Conservation (phyloP, 2,113 vertebrate genomes). For the Elgaria multicarinata region DNA sequence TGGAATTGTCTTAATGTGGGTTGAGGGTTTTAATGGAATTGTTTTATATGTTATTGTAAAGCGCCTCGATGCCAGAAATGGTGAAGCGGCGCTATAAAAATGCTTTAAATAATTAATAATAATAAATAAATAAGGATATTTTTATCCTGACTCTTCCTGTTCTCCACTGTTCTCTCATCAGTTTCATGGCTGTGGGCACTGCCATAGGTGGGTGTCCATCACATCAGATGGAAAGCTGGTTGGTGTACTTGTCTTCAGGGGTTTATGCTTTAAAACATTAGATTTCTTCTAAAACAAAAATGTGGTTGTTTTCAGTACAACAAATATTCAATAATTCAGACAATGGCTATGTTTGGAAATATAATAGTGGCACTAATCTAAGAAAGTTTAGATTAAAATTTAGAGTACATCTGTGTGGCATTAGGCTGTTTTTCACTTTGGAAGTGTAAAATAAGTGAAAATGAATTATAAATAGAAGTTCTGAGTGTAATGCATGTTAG, state of each 20-base stretch:
- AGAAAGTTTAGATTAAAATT: background rate
- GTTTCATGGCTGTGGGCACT: background rate
- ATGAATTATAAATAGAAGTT: background rate
- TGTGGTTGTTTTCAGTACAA: background rate
- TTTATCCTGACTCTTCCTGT: background rate
- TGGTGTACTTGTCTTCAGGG: background rate
- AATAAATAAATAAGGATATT: background rate
- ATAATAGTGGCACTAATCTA: background rate
- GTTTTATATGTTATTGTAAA: no score
- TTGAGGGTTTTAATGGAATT: no score
- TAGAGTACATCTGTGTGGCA: background rate
- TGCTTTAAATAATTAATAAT: no score
- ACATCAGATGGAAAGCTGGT: background rate
- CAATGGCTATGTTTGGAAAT: background rate
- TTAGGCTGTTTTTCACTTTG: background rate
- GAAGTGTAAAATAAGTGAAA: background rate
- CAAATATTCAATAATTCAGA: background rate
- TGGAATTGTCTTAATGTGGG: no score
- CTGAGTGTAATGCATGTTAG: background rate
- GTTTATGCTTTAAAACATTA: background rate
- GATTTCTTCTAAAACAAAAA: background rate
- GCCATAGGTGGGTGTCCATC: background rate
- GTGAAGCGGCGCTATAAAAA: no score
- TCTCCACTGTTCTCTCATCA: background rate
- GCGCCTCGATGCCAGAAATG: no score